Conservation (phyloP, 2,888 invertebrate species). For the Chaetoderma sp. region DNA sequence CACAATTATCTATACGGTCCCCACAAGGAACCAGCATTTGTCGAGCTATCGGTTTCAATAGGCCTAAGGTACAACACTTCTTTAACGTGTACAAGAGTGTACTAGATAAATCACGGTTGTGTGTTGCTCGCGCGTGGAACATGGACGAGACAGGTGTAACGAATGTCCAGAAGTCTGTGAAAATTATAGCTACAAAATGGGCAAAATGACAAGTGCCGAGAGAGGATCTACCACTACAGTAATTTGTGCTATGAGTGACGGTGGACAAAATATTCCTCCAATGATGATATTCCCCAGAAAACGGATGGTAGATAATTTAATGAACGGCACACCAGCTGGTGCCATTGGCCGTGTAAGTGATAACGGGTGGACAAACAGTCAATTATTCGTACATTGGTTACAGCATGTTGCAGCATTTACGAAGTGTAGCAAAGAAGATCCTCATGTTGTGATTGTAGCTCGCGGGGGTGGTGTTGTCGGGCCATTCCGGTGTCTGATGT, state of each 20-base stretch:
- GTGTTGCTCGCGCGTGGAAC: conserved; percentile 24
- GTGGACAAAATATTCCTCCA: conserved; percentile 39
- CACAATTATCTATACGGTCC: conserved; percentile 26
- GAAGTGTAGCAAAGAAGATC: conserved; percentile 44
- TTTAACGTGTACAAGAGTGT: conserved; percentile 15
- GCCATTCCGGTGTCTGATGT: too few relatives aligned
- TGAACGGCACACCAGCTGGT: conserved; percentile 55
- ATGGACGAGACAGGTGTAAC: conserved; percentile 34
- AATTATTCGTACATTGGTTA: conserved; percentile 51
- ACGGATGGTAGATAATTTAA: conserved; percentile 50
- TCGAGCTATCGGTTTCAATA: conserved; percentile 35
- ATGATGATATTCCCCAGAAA: conserved; percentile 52
- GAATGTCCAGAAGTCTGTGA: conserved; percentile 29
- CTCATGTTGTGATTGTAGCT: conserved; percentile 59
- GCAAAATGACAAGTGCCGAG: conserved; percentile 7
- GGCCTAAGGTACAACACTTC: conserved; percentile 25
- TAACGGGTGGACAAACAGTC: conserved; percentile 52
- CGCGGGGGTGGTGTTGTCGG: too few relatives aligned
- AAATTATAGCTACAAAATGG: conserved; percentile 28
- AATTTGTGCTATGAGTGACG: conserved; percentile 37
- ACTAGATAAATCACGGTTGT: background rate
- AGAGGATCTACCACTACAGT: conserved; percentile 25
- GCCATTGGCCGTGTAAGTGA: conserved; percentile 49
- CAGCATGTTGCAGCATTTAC: conserved; percentile 61
- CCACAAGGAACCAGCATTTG: conserved; percentile 33